Evolutionary conservation across 2,888 invertebrate genomes (phyloP).

Genomic region (Loripinus fragilis): DNA sequence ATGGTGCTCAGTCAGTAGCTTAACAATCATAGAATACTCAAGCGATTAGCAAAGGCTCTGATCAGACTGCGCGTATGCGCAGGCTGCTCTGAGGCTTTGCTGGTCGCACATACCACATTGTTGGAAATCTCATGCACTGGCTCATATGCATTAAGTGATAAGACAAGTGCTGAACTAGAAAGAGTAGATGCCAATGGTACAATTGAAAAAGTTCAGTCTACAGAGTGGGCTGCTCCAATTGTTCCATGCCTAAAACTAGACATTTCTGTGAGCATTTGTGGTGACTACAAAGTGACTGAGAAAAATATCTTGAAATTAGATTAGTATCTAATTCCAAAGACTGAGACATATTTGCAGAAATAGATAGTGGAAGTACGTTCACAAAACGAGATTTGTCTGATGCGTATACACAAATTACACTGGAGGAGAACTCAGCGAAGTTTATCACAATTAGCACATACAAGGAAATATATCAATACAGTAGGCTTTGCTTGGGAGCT

Average conservation of each 20-base stretch:
- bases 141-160: slow-evolving; percentile 31
- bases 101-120: no score
- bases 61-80: no score
- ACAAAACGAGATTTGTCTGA: slow-evolving; percentile 61
- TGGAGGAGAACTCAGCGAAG: slow-evolving; percentile 35
- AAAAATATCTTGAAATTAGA: slow-evolving; percentile 67
- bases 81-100: no score
- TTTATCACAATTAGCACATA: slow-evolving; percentile 59
- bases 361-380: slow-evolving; percentile 46
- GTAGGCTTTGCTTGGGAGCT: slow-evolving; percentile 57
- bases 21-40: no score
- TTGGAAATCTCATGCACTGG: no score
- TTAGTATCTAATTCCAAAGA: slow-evolving; percentile 64
- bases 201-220: slow-evolving; percentile 35
- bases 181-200: slow-evolving; percentile 14
- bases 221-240: slow-evolving; percentile 29
- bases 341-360: slow-evolving; percentile 62
- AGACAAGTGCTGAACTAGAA: slow-evolving; percentile 32
- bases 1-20: no score
- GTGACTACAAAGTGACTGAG: slow-evolving; percentile 62
- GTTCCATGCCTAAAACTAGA: slow-evolving; percentile 53
- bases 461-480: slow-evolving; percentile 56
- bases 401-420: slow-evolving; percentile 49
- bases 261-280: slow-evolving; percentile 52
- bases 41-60: no score